Conservation (phyloP, 2,797 vertebrate species). For the Garrulus glandarius region DNA sequence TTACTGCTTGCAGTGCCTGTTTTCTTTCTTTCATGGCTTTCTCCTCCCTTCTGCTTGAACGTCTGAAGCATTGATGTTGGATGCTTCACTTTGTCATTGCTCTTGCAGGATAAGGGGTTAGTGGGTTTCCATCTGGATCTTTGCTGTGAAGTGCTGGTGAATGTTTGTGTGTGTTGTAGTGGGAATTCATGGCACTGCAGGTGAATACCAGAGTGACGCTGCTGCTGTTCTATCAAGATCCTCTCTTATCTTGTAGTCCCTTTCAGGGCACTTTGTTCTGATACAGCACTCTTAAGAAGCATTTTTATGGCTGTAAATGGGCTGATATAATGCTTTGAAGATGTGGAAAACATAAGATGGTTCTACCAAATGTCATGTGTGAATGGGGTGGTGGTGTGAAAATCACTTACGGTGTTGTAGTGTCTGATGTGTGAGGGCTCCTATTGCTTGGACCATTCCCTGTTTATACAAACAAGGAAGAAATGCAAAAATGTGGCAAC, state of each 20-base stretch:
- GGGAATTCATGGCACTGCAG: neutral
- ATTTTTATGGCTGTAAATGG: neutral
- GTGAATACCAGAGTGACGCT: neutral
- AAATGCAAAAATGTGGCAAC: neutral
- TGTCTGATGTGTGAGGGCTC: neutral
- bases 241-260: neutral
- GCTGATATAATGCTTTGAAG: neutral
- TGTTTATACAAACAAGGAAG: neutral
- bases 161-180: neutral
- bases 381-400: neutral
- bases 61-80: neutral
- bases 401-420: neutral
- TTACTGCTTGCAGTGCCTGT: neutral
- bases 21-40: neutral
- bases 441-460: neutral
- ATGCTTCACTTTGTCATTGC: neutral
- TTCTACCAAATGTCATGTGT: neutral
- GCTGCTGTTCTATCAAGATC: neutral
- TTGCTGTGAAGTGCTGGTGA: neutral
- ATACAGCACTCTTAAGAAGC: neutral
- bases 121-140: neutral
- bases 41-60: neutral
- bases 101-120: neutral
- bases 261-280: neutral
- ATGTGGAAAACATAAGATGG: neutral